Evolutionary conservation across 1,140 invertebrate species (phyloP).

Genomic region (Magallana gigas): DNA sequence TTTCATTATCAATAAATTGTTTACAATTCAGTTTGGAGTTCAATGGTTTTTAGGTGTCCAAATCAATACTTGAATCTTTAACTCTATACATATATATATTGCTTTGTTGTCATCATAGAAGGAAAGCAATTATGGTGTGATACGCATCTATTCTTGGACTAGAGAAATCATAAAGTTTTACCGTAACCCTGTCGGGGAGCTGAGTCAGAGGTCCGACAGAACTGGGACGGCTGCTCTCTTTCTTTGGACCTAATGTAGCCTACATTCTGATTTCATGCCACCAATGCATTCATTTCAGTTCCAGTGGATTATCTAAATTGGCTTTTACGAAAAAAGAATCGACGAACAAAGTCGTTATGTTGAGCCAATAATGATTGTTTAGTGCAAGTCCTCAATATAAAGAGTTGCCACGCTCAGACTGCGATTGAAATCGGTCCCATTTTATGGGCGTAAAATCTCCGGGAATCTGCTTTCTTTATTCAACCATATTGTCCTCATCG

Average conservation of each 20-base stretch:
- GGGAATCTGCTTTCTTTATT: not conserved
- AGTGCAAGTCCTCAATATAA: not conserved
- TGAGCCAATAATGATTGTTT: slow-evolving; percentile 1
- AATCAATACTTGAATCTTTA: too few relatives aligned
- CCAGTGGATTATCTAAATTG: slow-evolving; percentile 6
- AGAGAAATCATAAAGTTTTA: too few relatives aligned
- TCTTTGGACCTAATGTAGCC: not conserved
- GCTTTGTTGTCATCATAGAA: too few relatives aligned
- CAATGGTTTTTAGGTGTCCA: too few relatives aligned
- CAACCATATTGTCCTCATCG: not conserved
- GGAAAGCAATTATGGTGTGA: too few relatives aligned
- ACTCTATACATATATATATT: too few relatives aligned
- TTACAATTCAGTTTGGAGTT: too few relatives aligned
- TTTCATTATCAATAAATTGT: too few relatives aligned
- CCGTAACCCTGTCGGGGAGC: too few relatives aligned
- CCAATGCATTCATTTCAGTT: not conserved
- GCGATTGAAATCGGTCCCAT: not conserved
- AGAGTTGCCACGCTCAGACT: not conserved
- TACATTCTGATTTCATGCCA: not conserved
- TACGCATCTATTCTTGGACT: too few relatives aligned
- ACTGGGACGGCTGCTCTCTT: too few relatives aligned
- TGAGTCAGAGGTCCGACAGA: too few relatives aligned
- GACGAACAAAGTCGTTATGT: not conserved
- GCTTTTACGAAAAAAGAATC: not conserved
- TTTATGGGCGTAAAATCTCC: not conserved